Base-by-base conservation (phyloP, 2,113 vertebrate genomes). In the Nannobrachium achirus region DNA sequence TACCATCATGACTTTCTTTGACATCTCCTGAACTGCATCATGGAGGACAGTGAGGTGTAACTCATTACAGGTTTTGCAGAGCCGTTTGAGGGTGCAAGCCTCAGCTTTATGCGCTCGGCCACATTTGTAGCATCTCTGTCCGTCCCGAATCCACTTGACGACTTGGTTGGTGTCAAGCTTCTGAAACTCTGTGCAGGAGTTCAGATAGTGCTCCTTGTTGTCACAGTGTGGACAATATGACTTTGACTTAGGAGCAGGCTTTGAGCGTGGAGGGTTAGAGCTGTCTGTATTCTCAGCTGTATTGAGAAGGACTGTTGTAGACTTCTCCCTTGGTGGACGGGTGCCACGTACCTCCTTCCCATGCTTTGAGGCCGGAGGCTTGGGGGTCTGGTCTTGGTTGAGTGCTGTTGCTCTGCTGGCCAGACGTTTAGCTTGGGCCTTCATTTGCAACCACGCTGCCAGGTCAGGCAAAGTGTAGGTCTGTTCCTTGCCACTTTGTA, bases 381-480 rank as follows among this genome's bases (percentile, higher is more conserved):
- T 49, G 7, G 14, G 2, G 51, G 20, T 52, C 18, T 39, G 13
- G 16, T 46, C 38, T 8, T 49, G 56, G 38, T 58, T 16, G 6
- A 58, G 13, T 10, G 20, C 15, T 16, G 20, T 7, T 7, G 42
- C 45, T 2, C 33, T n/a, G 44, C 50, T 69, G 18, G 50, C 11
- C 1, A 49, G 68, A 0, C 8, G 18, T 44, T 69, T 63, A 0
- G 59, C 60, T 13, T 69, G 65, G 14, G 73, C 63, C 39, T 75
- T 64, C 1, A 51, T 45, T 41, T 63, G 53, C 18, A 63, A 16
- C 60, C 53, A 63, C 3, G 19, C 33, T 6, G 50, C 10, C 4
- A 71, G 10, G 14, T 66, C 51, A 14, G 53, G 48, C 6, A 71
- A 56, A 7, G 56, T 76, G 38, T 61, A 76, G 14, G 62, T 60